phyloP scores from a whole-genome alignment of 2,113 vertebrate genomes.

The Haemorhous mexicanus region DNA sequence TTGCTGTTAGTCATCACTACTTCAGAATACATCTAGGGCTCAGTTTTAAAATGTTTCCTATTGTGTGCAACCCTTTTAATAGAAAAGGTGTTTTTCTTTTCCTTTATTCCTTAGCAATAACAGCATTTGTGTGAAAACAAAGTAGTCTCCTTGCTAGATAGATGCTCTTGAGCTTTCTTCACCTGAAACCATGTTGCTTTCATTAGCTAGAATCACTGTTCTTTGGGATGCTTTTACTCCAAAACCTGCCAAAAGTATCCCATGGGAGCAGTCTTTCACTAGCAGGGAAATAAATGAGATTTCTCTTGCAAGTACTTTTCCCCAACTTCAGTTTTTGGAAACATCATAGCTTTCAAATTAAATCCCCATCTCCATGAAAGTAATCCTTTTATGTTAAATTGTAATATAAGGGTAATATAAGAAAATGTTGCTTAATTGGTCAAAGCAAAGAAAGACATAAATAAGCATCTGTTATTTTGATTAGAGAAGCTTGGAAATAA shows the following conservation, averaged over 20 bases:
- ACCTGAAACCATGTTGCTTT: not conserved
- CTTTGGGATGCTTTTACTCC: not conserved
- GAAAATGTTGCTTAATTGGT: not conserved
- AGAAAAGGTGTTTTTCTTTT: not conserved
- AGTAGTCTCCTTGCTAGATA: not conserved
- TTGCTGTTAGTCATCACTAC: not conserved
- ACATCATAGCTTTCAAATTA: not conserved
- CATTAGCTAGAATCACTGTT: not conserved
- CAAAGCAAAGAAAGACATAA: not conserved
- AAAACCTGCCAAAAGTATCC: not conserved
- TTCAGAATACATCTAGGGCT: not conserved
- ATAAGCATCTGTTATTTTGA: not conserved
- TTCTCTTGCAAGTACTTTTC: not conserved
- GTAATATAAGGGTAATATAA: not conserved
- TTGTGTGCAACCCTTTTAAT: not conserved
- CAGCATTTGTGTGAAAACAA: not conserved
- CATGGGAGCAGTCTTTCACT: not conserved
- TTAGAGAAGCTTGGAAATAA: not conserved
- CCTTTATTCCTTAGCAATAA: not conserved
- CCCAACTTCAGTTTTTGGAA: not conserved
- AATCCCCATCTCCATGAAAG: not conserved
- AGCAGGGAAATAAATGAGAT: not conserved
- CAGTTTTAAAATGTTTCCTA: not conserved
- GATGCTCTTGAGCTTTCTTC: not conserved
- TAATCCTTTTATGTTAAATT: not conserved